A percentile compares a stretch with the other conserved stretches of the same genome.
Evolutionary conservation across 1,140 invertebrate species (phyloP).

Genomic region (Nymphalis io): DNA sequence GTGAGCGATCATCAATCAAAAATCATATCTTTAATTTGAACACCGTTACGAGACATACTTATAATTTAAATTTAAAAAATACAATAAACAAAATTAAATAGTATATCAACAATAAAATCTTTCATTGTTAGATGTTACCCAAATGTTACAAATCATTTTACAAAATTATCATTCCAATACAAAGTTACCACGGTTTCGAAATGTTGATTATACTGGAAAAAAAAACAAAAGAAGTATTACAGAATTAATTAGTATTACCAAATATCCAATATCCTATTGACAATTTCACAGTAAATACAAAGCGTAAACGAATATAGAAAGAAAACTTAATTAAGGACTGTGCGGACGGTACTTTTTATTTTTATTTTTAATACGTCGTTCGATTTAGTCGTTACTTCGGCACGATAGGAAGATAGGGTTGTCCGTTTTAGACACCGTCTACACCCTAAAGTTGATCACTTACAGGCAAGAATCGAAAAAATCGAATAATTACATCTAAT

Average conservation of each 20-base stretch:
- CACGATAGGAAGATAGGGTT: background rate
- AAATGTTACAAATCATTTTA: too few relatives aligned
- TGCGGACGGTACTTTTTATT: background rate
- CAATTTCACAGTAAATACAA: background rate
- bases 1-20: background rate
- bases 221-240: too few relatives aligned
- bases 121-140: too few relatives aligned
- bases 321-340: conserved; percentile 26
- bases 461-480: too few relatives aligned
- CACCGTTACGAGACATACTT: conserved; percentile 4
- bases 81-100: too few relatives aligned
- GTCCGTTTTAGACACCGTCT: background rate
- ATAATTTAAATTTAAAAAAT: background rate
- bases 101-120: too few relatives aligned
- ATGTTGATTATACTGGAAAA: too few relatives aligned
- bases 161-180: too few relatives aligned
- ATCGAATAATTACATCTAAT: too few relatives aligned
- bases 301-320: conserved; percentile 2
- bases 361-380: background rate
- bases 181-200: too few relatives aligned
- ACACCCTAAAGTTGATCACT: too few relatives aligned
- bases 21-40: background rate
- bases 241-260: background rate
- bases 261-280: background rate
- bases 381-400: background rate